phyloP scores from a whole-genome alignment of 2,113 vertebrate genomes.

The Riparia riparia region DNA sequence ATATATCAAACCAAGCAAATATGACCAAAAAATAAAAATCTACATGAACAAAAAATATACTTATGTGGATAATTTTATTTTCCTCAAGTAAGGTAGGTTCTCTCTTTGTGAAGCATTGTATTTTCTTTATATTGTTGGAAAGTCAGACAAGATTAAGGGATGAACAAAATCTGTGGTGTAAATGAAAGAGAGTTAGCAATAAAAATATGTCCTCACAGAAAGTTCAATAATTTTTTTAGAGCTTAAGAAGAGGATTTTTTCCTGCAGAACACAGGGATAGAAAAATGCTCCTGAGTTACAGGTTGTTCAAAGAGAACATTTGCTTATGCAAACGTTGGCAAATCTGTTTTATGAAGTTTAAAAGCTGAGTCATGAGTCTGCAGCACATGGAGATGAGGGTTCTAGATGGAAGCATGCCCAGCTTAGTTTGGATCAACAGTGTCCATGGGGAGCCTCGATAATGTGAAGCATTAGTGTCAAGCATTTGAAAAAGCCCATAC shows the following conservation, averaged over 20 bases:
- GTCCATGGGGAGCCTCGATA: background rate
- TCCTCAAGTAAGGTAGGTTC: background rate
- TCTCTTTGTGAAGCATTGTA: background rate
- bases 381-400: background rate
- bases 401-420: background rate
- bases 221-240: background rate
- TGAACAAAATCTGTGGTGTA: background rate
- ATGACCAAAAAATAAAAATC: background rate
- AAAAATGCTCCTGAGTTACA: background rate
- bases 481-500: background rate
- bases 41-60: background rate
- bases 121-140: background rate
- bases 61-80: background rate
- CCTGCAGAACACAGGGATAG: background rate
- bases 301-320: background rate
- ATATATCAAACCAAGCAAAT: background rate
- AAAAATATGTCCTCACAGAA: background rate
- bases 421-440: background rate
- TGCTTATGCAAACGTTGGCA: background rate
- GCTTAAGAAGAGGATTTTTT: background rate
- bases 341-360: background rate
- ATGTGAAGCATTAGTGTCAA: background rate
- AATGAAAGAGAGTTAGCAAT: background rate
- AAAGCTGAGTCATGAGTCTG: background rate
- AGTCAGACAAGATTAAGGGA: background rate